phyloP scores from a whole-genome alignment of 2,797 vertebrate genomes.

The Enteromius thamalakanensis region DNA sequence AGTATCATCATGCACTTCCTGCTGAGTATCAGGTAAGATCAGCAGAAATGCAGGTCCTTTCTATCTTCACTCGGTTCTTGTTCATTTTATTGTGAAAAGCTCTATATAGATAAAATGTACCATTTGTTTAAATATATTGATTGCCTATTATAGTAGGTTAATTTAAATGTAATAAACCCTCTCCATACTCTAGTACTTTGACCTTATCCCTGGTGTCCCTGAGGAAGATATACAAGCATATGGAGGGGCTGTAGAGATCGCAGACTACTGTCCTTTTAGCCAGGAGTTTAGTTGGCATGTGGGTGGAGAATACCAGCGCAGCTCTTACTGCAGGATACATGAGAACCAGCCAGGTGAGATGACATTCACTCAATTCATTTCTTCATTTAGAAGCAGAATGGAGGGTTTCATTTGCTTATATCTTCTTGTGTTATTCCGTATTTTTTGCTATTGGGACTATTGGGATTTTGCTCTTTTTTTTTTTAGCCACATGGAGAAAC shows the following conservation, averaged over 20 bases:
- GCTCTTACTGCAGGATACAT: conserved; percentile 88
- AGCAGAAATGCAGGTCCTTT: background rate
- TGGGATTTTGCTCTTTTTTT: conserved; percentile 28
- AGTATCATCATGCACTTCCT: conserved; percentile 80
- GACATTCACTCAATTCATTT: background rate
- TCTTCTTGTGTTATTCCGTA: background rate
- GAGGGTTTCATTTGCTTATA: background rate
- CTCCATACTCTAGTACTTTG: conserved; percentile 85
- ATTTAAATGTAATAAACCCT: background rate
- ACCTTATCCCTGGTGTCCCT: conserved; percentile 82
- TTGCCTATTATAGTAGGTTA: background rate
- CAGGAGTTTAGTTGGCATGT: conserved; percentile 98
- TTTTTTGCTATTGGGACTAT: background rate
- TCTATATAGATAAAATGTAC: background rate
- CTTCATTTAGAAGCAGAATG: background rate
- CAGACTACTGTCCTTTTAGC: conserved; percentile 96
- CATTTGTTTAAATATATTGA: background rate
- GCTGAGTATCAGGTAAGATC: conserved; percentile 81
- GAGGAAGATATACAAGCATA: conserved; percentile 82
- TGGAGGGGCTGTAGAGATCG: conserved; percentile 95
- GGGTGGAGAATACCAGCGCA: conserved; percentile 93
- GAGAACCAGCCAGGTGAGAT: conserved; percentile 93
- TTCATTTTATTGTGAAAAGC: background rate
- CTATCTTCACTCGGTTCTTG: background rate
- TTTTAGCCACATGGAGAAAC: conserved; percentile 88